These are phyloP conservation scores for Pinna nobilis DNA, from an alignment of 1,140 invertebrate species.

Conservation along the genomic window DNA sequence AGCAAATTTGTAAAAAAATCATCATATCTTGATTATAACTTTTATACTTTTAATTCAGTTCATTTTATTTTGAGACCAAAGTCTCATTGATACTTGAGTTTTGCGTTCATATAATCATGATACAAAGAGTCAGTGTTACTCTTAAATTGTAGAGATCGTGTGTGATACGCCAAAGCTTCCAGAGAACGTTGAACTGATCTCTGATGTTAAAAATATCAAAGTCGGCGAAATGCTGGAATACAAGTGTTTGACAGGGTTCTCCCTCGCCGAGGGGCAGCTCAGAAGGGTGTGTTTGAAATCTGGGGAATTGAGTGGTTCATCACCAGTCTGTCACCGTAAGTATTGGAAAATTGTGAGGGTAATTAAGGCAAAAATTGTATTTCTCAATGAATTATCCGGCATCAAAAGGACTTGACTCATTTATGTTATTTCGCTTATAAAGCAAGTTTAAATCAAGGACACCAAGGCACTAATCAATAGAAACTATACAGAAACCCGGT, in stretches of 20 bases:
- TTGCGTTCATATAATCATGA: not conserved
- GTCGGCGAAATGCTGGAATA: slow-evolving; percentile 29
- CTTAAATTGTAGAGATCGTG: not conserved
- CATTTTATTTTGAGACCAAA: not conserved
- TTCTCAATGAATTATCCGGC: not conserved
- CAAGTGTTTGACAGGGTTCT: slow-evolving; percentile 8
- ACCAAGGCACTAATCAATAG: not conserved
- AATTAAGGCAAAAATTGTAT: too few species aligned
- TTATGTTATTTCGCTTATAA: not conserved
- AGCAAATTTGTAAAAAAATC: too few species aligned
- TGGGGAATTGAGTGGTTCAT: not conserved
- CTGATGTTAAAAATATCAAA: not conserved
- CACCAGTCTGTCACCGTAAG: slow-evolving; percentile 14
- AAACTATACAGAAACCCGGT: not conserved
- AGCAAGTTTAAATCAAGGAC: not conserved
- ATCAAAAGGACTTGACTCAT: not conserved
- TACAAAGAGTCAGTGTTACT: not conserved
- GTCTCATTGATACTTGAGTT: not conserved
- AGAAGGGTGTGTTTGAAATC: slow-evolving; percentile 14
- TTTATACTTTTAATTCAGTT: not conserved
- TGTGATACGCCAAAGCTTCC: not conserved
- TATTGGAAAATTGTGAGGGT: too few species aligned
- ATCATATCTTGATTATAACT: too few species aligned
- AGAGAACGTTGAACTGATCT: not conserved
- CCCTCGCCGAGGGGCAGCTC: slow-evolving; percentile 1